Conservation (phyloP, 2,888 invertebrate genomes). For the Melipona bicolor region DNA sequence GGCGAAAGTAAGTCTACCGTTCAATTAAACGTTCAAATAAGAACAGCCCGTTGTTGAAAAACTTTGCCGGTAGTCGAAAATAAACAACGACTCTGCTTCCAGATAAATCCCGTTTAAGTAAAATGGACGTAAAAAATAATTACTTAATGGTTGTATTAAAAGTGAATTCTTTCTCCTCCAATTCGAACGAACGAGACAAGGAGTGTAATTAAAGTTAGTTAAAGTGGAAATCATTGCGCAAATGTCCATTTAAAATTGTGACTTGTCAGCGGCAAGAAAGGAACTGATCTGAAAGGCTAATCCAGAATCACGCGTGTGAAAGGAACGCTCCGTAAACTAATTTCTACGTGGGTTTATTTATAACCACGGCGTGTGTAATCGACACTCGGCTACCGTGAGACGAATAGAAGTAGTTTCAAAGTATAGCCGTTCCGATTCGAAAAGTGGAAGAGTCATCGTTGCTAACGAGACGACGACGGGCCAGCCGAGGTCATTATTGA, state of each 20-base stretch:
- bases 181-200: not conserved
- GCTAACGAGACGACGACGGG: slow-evolving; percentile 77
- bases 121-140: slow-evolving; percentile 33
- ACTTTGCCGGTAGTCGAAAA: slow-evolving; percentile 7
- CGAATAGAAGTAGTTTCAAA: slow-evolving; percentile 53
- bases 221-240: slow-evolving; percentile 42
- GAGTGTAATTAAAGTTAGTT: slow-evolving; percentile 46
- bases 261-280: slow-evolving; percentile 22
- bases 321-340: slow-evolving; percentile 63
- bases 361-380: slow-evolving; percentile 73
- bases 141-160: slow-evolving; percentile 40
- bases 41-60: not conserved
- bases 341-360: slow-evolving; percentile 74
- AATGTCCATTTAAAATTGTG: slow-evolving; percentile 32
- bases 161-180: not conserved
- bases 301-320: slow-evolving; percentile 30
- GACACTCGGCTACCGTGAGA: slow-evolving; percentile 80
- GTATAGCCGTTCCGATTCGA: slow-evolving; percentile 48
- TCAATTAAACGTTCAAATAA: slow-evolving; percentile 23
- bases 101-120: not conserved
- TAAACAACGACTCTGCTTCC: not conserved
- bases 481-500: slow-evolving; percentile 70
- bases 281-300: slow-evolving; percentile 34
- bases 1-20: not conserved
- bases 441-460: slow-evolving; percentile 79